phyloP scores from a whole-genome alignment of 2,888 invertebrate genomes.

The Pharmacophagus antenor region DNA sequence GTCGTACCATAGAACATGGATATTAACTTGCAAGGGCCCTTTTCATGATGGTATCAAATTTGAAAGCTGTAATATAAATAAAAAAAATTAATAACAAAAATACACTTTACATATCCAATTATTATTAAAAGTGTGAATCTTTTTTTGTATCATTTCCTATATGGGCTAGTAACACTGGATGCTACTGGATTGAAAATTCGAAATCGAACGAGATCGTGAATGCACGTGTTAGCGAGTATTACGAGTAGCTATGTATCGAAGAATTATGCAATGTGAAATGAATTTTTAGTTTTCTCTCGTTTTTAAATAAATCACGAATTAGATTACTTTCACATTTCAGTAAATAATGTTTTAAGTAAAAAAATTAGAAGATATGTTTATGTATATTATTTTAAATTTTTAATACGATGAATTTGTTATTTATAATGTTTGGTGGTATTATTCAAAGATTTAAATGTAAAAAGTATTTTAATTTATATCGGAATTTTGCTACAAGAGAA shows the following conservation, averaged over 20 bases:
- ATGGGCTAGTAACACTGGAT: constrained; percentile 10
- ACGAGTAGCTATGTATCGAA: constrained; percentile 16
- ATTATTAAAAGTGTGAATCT: neutral
- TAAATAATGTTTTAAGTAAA: neutral
- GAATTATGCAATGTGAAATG: constrained; percentile 33
- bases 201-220: constrained; percentile 22
- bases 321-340: neutral
- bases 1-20: too few species aligned
- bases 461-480: constrained; percentile 39
- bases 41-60: too few species aligned
- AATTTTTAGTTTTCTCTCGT: constrained; percentile 26
- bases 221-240: constrained; percentile 20
- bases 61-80: too few species aligned
- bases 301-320: constrained; percentile 9
- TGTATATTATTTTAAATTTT: constrained; percentile 7
- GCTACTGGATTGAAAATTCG: constrained; percentile 11
- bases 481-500: constrained; percentile 64
- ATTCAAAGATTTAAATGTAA: constrained; percentile 47
- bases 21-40: too few species aligned
- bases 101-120: neutral
- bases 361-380: neutral
- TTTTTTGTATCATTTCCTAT: neutral
- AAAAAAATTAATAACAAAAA: neutral
- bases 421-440: constrained; percentile 44
- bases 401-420: constrained; percentile 44